These are phyloP conservation scores for Meteorus cinctellus DNA, from an alignment of 2,888 invertebrate genomes.

Conservation along the genomic window DNA sequence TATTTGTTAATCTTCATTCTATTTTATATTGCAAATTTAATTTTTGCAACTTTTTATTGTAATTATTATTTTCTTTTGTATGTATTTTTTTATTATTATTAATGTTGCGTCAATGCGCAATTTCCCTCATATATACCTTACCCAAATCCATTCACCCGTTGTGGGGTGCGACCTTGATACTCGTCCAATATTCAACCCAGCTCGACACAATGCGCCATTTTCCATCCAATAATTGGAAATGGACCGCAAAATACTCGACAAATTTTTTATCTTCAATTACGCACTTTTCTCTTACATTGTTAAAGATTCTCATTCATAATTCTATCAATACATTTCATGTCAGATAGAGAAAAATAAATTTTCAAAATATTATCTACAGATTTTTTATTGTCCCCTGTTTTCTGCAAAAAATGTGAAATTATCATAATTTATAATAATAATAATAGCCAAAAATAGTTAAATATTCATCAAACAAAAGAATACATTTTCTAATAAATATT, in stretches of 20 bases:
- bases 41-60: not conserved
- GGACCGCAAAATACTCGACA: not conserved
- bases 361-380: too few relatives aligned
- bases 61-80: not conserved
- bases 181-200: conserved; percentile 22
- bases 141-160: not conserved
- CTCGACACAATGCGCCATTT: conserved; percentile 24
- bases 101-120: conserved; percentile 5
- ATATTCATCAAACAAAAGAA: too few relatives aligned
- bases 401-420: too few relatives aligned
- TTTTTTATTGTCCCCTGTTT: too few relatives aligned
- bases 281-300: too few relatives aligned
- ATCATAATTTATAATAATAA: too few relatives aligned
- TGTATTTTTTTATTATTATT: not conserved
- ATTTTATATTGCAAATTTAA: not conserved
- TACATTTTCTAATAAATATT: too few relatives aligned
- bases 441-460: too few relatives aligned
- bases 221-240: not conserved
- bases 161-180: conserved; percentile 31
- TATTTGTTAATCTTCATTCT: not conserved
- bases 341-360: too few relatives aligned
- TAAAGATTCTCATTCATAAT: too few relatives aligned
- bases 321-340: too few relatives aligned
- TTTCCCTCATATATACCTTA: not conserved
- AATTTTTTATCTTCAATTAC: not conserved